These are phyloP conservation scores for Smithornis capensis DNA, from an alignment of 2,113 vertebrate genomes.

Conservation along the genomic window DNA sequence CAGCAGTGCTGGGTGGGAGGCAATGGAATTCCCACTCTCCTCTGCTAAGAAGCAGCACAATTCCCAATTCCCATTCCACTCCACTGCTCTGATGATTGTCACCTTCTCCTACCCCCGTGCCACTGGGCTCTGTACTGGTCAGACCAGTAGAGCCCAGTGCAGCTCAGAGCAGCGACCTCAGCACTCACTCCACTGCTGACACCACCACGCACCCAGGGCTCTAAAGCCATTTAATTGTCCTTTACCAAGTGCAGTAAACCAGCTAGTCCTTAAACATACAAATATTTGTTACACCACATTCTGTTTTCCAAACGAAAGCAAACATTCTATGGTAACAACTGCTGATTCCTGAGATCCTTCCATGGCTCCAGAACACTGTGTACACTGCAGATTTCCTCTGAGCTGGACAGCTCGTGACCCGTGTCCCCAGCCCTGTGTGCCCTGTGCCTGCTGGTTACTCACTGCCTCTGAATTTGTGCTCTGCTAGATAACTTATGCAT, in stretches of 20 bases:
- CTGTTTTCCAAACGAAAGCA: not conserved
- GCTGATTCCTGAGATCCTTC: not conserved
- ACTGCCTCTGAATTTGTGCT: not conserved
- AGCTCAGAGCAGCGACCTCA: not conserved
- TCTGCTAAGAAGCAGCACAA: not conserved
- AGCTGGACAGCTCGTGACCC: not conserved
- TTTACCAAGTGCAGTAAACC: not conserved
- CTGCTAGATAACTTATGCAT: not conserved
- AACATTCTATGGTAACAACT: not conserved
- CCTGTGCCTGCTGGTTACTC: not conserved
- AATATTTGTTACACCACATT: not conserved
- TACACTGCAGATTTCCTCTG: not conserved
- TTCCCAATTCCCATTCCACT: not conserved
- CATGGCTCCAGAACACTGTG: not conserved
- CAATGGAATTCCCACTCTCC: not conserved
- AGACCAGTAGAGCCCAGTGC: not conserved
- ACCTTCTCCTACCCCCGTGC: not conserved
- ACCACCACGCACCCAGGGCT: rapidly evolving
- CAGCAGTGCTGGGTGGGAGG: rapidly evolving
- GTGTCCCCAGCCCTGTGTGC: not conserved
- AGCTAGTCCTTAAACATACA: not conserved
- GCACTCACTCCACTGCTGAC: rapidly evolving
- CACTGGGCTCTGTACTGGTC: not conserved
- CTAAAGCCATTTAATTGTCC: not conserved
- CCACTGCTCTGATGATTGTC: not conserved